Conservation (phyloP, 2,797 vertebrate species). For the Bothrops alternatus region DNA sequence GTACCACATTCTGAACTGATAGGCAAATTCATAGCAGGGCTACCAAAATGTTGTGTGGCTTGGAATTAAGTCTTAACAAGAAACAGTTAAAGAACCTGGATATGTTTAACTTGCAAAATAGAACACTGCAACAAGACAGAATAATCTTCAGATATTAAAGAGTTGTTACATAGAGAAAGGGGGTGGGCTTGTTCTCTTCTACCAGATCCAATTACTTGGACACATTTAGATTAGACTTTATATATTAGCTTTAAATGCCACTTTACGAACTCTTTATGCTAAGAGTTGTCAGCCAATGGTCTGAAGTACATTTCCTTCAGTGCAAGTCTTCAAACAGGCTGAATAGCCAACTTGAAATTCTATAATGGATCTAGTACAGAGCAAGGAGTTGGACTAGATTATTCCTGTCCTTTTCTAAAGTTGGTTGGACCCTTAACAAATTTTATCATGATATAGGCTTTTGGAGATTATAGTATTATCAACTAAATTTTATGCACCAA, state of each 20-base stretch:
- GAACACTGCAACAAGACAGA: neutral
- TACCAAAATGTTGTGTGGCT: neutral
- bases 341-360: neutral
- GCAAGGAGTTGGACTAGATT: neutral
- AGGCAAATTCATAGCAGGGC: neutral
- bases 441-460: neutral
- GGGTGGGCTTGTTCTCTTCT: neutral
- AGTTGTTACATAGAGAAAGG: neutral
- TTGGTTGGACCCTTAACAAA: neutral
- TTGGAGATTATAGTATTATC: neutral
- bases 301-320: neutral
- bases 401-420: neutral
- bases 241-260: neutral
- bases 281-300: neutral
- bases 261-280: neutral
- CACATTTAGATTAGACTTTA: neutral
- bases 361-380: neutral
- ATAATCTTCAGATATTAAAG: neutral
- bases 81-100: neutral
- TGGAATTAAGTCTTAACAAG: neutral
- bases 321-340: neutral
- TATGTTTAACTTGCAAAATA: neutral
- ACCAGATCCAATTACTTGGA: neutral
- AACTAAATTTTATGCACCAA: neutral
- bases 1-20: neutral